Evolutionary conservation across 2,797 vertebrate genomes (phyloP).

Genomic region (Enteromius viviparus): DNA sequence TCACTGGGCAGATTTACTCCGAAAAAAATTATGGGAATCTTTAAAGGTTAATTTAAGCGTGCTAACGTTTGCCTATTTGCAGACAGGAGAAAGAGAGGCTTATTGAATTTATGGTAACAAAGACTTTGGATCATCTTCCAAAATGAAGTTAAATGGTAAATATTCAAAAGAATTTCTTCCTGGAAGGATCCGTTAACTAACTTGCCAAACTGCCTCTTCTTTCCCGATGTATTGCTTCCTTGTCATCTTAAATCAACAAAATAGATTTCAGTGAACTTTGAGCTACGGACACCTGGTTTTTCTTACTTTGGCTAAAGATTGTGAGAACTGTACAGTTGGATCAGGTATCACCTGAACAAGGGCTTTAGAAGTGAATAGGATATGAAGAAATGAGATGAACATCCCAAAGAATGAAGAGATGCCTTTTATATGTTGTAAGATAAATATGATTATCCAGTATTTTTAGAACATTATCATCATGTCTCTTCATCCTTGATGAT

Average conservation of each 20-base stretch:
- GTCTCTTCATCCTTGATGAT: conserved; percentile 44
- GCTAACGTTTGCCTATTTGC: conserved; percentile 10
- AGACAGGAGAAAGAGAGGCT: background rate
- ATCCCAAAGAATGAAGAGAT: conserved; percentile 11
- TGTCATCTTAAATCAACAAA: conserved; percentile 57
- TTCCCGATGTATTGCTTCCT: conserved; percentile 53
- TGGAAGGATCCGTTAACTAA: conserved; percentile 46
- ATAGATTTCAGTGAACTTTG: conserved; percentile 48
- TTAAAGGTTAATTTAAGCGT: conserved; percentile 27
- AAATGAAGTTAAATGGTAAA: conserved; percentile 44
- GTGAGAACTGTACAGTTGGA: conserved; percentile 37
- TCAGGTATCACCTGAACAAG: conserved; percentile 37
- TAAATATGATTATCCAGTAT: conserved; percentile 20
- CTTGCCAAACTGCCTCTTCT: conserved; percentile 51
- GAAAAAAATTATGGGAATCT: conserved; percentile 17
- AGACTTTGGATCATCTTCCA: conserved; percentile 37
- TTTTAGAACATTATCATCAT: conserved; percentile 41
- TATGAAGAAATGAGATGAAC: conserved; percentile 19
- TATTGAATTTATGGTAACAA: conserved; percentile 22
- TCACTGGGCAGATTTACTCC: conserved; percentile 19
- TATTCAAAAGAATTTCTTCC: conserved; percentile 38
- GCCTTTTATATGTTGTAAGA: conserved; percentile 18
- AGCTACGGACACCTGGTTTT: conserved; percentile 38
- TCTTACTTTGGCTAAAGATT: conserved; percentile 18
- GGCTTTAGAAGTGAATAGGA: conserved; percentile 23